These are phyloP conservation scores for Adrianichthys oophorus DNA, from an alignment of 2,797 vertebrate genomes.

Conservation along the genomic window DNA sequence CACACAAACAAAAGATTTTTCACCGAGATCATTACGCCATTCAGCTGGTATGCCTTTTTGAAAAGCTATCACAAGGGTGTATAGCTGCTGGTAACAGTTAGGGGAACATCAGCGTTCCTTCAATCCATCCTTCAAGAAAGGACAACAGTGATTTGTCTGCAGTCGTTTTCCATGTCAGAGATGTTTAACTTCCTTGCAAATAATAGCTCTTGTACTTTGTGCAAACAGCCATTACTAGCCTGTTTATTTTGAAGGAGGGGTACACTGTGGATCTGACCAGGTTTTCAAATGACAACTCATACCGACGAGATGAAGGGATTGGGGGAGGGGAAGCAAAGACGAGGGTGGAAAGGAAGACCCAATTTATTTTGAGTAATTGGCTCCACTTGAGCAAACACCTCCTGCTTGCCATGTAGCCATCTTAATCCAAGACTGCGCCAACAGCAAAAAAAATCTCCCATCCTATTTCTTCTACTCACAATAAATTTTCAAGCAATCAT, in stretches of 20 bases:
- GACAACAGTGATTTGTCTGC: constrained; percentile 79
- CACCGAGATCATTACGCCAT: constrained; percentile 64
- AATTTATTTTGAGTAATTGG: constrained; percentile 84
- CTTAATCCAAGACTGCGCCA: constrained; percentile 58
- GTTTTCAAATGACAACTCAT: constrained; percentile 69
- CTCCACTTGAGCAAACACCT: constrained; percentile 83
- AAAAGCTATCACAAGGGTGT: constrained; percentile 32
- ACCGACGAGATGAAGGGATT: constrained; percentile 63
- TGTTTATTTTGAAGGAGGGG: constrained; percentile 81
- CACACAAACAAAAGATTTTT: constrained; percentile 62
- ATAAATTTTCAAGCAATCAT: constrained; percentile 21
- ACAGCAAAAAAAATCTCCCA: constrained; percentile 51
- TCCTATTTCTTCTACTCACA: constrained; percentile 43
- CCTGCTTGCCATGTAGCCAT: constrained; percentile 67
- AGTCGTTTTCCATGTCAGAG: constrained; percentile 79
- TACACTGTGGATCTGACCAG: constrained; percentile 61
- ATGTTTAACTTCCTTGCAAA: constrained; percentile 77
- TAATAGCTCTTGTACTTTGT: constrained; percentile 76
- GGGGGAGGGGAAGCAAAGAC: constrained; percentile 43
- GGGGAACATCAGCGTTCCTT: constrained; percentile 64
- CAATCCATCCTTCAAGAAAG: constrained; percentile 73
- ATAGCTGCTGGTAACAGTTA: constrained; percentile 74
- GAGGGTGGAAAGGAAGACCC: constrained; percentile 72
- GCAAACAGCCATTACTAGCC: constrained; percentile 79
- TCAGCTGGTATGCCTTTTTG: constrained; percentile 49